phyloP scores from a whole-genome alignment of 2,113 vertebrate species.

The Elanoides forficatus region DNA sequence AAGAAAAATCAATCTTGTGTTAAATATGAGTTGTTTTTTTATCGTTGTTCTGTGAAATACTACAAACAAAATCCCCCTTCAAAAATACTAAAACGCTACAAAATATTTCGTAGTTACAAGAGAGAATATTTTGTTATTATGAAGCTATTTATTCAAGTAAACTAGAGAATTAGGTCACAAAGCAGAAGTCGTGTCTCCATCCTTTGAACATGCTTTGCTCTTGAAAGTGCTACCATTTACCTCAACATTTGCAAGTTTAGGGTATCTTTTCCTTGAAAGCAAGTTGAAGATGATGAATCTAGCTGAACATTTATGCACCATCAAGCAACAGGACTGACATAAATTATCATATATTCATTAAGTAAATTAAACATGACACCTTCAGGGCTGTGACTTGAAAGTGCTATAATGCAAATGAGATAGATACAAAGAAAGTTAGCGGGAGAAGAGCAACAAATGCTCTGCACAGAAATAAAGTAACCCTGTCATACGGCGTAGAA shows the following conservation, averaged over 20 bases:
- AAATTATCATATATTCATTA: constrained; percentile 67
- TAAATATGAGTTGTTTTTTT: neutral
- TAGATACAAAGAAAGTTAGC: neutral
- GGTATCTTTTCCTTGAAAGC: constrained; percentile 41
- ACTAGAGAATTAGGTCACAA: neutral
- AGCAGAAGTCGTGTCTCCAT: neutral
- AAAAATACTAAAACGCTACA: neutral
- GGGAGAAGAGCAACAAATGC: neutral
- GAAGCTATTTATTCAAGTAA: neutral
- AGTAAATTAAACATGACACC: constrained; percentile 66
- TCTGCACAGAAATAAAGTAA: neutral
- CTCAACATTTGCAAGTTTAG: neutral
- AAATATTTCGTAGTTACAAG: neutral
- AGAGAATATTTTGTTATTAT: neutral
- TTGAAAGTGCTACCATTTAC: neutral
- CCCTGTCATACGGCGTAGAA: neutral
- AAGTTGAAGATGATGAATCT: constrained; percentile 52
- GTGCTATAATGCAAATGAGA: neutral
- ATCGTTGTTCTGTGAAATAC: neutral
- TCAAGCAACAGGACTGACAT: constrained; percentile 36
- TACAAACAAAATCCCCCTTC: neutral
- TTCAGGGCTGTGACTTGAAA: constrained; percentile 31
- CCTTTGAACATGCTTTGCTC: neutral
- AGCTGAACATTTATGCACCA: constrained; percentile 29
- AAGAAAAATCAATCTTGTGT: neutral